These are phyloP conservation scores for Callithrix jacchus DNA, from an alignment of 2,113 vertebrate genomes.

Conservation along the genomic window DNA sequence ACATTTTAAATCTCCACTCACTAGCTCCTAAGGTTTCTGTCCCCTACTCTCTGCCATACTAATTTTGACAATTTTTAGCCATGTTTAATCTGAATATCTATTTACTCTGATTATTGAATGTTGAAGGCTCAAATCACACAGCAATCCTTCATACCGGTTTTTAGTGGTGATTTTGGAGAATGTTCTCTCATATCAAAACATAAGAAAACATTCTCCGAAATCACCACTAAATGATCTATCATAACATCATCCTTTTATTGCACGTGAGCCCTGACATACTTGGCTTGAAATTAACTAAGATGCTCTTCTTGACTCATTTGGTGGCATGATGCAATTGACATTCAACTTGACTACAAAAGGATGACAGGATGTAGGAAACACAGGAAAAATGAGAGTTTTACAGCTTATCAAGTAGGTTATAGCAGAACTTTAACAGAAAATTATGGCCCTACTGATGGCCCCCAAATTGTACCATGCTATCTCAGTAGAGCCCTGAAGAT, in stretches of 20 bases:
- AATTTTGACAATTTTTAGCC: not conserved
- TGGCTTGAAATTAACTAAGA: not conserved
- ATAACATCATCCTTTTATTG: not conserved
- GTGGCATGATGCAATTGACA: not conserved
- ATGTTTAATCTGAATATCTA: not conserved
- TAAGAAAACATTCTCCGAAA: no score
- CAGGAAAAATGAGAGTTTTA: not conserved
- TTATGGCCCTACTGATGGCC: not conserved
- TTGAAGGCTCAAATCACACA: not conserved
- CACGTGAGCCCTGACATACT: not conserved
- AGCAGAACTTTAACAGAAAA: not conserved
- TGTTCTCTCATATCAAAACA: not conserved
- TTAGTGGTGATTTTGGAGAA: not conserved
- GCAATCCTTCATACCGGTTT: not conserved
- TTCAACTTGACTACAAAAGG: not conserved
- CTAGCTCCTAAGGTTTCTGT: not conserved
- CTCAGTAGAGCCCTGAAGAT: not conserved
- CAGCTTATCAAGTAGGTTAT: not conserved
- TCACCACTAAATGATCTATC: not conserved
- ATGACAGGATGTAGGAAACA: not conserved
- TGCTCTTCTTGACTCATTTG: not conserved
- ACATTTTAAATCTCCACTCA: not conserved
- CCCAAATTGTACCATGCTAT: not conserved
- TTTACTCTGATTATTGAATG: not conserved
- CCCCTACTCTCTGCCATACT: not conserved